Evolutionary conservation across 2,888 invertebrate genomes (phyloP).

Genomic region (Lasioglossum pauxillum): DNA sequence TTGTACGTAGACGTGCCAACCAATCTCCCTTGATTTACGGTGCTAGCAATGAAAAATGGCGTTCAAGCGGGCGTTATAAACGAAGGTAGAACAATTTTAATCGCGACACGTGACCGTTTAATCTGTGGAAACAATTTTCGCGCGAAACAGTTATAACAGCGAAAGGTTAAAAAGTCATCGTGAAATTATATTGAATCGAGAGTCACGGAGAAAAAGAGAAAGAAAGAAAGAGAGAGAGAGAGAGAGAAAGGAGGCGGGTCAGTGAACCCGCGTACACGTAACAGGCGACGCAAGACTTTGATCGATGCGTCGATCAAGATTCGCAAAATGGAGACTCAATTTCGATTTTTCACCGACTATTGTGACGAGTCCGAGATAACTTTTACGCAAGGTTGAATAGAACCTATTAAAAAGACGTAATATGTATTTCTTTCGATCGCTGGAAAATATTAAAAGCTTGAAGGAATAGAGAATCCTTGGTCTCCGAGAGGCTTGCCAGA

Average conservation of each 20-base stretch:
- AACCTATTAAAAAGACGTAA: background rate
- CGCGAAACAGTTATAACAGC: background rate
- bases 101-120: conserved; percentile 4
- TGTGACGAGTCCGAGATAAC: background rate
- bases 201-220: background rate
- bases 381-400: background rate
- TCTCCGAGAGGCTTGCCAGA: background rate
- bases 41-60: background rate
- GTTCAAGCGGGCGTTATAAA: background rate
- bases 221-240: background rate
- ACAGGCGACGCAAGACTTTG: conserved; percentile 34
- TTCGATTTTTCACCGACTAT: background rate
- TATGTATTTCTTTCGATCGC: background rate
- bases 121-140: conserved; percentile 7
- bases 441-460: background rate
- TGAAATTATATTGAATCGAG: conserved; percentile 41
- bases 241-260: conserved; percentile 16
- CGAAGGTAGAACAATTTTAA: background rate
- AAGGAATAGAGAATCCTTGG: background rate
- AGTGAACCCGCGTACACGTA: conserved; percentile 35
- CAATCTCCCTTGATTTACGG: background rate
- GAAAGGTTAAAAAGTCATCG: conserved; percentile 24
- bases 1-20: too few relatives aligned
- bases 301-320: conserved; percentile 44
- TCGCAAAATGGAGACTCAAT: conserved; percentile 18